Evolutionary conservation across 2,113 vertebrate genomes (phyloP).

Genomic region (Phoxinus phoxinus): DNA sequence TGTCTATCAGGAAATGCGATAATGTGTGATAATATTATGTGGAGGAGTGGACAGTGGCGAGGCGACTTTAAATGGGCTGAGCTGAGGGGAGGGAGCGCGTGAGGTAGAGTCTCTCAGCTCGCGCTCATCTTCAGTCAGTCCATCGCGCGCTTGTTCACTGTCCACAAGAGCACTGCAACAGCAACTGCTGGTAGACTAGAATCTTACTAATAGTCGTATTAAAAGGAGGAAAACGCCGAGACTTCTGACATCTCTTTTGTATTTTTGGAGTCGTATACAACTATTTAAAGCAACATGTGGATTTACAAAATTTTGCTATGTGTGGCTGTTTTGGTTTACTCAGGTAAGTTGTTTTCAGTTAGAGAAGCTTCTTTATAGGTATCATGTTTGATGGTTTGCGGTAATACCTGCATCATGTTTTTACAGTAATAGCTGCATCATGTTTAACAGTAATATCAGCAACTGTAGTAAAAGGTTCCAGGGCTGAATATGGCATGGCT

Average conservation of each 20-base stretch:
- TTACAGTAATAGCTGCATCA: not conserved
- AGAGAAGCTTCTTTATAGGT: not conserved
- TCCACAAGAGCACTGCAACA: not conserved
- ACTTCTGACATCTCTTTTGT: not conserved
- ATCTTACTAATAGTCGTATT: not conserved
- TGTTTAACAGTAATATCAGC: not conserved
- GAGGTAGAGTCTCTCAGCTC: slow-evolving; percentile 19
- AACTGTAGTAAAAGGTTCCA: not conserved
- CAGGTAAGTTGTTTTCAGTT: slow-evolving; percentile 57
- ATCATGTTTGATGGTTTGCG: not conserved
- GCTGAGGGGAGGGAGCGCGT: slow-evolving; percentile 41
- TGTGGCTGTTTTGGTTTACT: slow-evolving; percentile 56
- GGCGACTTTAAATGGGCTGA: slow-evolving; percentile 42
- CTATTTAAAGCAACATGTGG: slow-evolving; percentile 57
- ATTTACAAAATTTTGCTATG: slow-evolving; percentile 60
- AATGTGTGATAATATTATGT: not conserved
- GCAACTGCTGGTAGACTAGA: not conserved
- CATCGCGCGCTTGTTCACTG: not conserved
- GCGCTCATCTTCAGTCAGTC: slow-evolving; percentile 34
- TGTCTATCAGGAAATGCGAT: slow-evolving; percentile 42
- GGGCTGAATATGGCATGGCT: not conserved
- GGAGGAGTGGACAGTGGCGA: not conserved
- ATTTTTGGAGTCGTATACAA: not conserved
- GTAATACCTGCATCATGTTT: not conserved
- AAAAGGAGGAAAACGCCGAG: not conserved